Conservation (phyloP, 1,140 invertebrate species). For the Drosophila pruinosa region DNA sequence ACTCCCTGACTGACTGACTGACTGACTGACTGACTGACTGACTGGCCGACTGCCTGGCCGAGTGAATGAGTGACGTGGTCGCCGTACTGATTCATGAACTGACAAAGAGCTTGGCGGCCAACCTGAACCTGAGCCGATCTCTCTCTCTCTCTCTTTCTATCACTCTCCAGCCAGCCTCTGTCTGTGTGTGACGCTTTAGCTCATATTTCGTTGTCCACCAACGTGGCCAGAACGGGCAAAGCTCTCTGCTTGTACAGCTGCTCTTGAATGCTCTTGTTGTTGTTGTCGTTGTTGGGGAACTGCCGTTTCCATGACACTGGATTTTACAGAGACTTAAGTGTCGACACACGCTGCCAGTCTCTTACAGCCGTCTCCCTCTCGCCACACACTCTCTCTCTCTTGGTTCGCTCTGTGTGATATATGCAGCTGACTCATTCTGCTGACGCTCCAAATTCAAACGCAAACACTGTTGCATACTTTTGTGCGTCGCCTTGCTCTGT, state of each 20-base stretch:
- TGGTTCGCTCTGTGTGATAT: constrained; percentile 60
- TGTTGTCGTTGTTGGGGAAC: constrained; percentile 42
- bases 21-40: constrained; percentile 35
- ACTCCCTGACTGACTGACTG: constrained; percentile 14
- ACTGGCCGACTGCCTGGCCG: neutral
- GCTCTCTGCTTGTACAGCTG: constrained; percentile 10
- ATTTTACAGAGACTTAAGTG: constrained; percentile 81
- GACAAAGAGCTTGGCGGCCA: constrained; percentile 62
- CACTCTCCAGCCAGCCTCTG: neutral
- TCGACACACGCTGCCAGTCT: constrained; percentile 27
- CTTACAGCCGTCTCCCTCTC: neutral
- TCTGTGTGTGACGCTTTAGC: constrained; percentile 37
- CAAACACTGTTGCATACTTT: constrained; percentile 80
- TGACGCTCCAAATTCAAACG: constrained; percentile 80
- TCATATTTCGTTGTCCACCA: constrained; percentile 54
- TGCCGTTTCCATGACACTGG: constrained; percentile 76
- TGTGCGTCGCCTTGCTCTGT: constrained; percentile 15
- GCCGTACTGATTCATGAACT: constrained; percentile 74
- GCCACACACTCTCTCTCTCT: neutral
- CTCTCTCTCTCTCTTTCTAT: constrained; percentile 11
- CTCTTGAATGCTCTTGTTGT: constrained; percentile 24
- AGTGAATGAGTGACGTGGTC: constrained; percentile 54
- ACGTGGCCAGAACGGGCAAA: constrained; percentile 29
- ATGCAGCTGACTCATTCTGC: constrained; percentile 79
- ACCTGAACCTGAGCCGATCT: constrained; percentile 68